Evolutionary conservation across 1,140 invertebrate genomes (phyloP).

Genomic region (Drosophila virilis): DNA sequence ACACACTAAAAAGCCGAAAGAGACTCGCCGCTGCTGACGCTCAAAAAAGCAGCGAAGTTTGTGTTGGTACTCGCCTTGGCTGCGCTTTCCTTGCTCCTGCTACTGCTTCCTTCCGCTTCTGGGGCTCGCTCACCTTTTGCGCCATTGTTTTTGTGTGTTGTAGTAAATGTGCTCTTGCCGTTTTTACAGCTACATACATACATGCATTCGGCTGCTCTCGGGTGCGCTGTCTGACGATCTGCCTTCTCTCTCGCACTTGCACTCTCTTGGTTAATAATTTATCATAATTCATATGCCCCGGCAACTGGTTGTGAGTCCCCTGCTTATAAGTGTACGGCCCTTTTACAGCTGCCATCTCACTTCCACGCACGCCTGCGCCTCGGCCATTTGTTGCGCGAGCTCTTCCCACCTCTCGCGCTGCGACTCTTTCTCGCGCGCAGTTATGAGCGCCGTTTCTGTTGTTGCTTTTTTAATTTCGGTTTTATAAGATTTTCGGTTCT

Average conservation of each 20-base stretch:
- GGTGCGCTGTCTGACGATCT: constrained; percentile 13
- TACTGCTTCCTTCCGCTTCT: constrained; percentile 71
- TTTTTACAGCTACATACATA: constrained; percentile 29
- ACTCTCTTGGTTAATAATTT: constrained; percentile 77
- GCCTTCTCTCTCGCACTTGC: constrained; percentile 39
- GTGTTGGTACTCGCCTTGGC: constrained; percentile 6
- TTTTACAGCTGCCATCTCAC: constrained; percentile 60
- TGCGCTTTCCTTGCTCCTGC: constrained; percentile 13
- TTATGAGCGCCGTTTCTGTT: constrained; percentile 72
- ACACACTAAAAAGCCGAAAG: constrained; percentile 9
- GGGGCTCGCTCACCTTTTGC: constrained; percentile 65
- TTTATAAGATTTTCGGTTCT: constrained; percentile 81
- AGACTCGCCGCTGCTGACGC: constrained; percentile 4
- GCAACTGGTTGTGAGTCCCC: constrained; percentile 44
- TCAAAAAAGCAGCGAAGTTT: constrained; percentile 18
- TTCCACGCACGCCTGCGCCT: constrained; percentile 50
- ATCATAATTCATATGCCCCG: constrained; percentile 83
- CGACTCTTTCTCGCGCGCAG: constrained; percentile 50
- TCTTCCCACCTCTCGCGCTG: constrained; percentile 26
- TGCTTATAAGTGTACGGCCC: constrained; percentile 46
- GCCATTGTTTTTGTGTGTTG: constrained; percentile 56
- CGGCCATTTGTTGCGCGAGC: constrained; percentile 48
- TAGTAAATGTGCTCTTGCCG: constrained; percentile 11
- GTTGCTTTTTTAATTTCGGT: constrained; percentile 76
- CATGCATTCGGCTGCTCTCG: constrained; percentile 22